Evolutionary conservation across 2,113 vertebrate genomes (phyloP), one percentile per base, ranked within the genome.

Genomic region (Ovis canadensis): DNA sequence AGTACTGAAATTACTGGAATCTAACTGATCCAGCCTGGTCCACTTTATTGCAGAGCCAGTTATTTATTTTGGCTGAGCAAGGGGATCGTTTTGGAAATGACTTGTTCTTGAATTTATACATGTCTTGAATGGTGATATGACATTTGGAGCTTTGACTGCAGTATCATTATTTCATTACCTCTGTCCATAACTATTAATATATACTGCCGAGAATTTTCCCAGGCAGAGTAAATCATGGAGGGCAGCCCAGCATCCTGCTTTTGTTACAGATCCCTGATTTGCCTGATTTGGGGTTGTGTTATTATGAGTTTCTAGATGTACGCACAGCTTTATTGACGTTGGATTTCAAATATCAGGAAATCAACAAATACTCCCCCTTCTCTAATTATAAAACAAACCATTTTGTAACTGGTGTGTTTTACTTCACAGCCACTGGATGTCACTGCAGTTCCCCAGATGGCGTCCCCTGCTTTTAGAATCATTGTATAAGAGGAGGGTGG

Each of bases 341-440:
- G 48, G 50, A 25, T 83, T 59, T 81, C 62, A 94, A 74, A 60
- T 36, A 27, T 62, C 48, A 78, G 33, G 29, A 5, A 43, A 6
- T 60, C 27, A 50, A 19, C 50, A 60, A 16, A 27, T 3, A 48
- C 25, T 87, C 55, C n/a, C 23, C 25, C 40, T 86, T 71, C 23
- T 77, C 50, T 88, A 15, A 3, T 7, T 6, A 27, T 25, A 0
- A 1, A 52, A 7, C 77, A 83, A 74, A 60, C 64, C 2, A 1
- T 88, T 91, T 90, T 95, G 12, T 71, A 88, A 50, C 36, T 64
- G 10, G 31, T 40, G 57, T 96, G 60, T 80, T 97, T 91, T 64
- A 12, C 77, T 48, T 84, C 7, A 43, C 33, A 84, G 54, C 98
- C 98, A 98, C 98, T 98, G 82, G 98, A 27, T 98, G 98, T 97